phyloP scores from a whole-genome alignment of 2,797 vertebrate genomes.

The Onychomys leucogaster region DNA sequence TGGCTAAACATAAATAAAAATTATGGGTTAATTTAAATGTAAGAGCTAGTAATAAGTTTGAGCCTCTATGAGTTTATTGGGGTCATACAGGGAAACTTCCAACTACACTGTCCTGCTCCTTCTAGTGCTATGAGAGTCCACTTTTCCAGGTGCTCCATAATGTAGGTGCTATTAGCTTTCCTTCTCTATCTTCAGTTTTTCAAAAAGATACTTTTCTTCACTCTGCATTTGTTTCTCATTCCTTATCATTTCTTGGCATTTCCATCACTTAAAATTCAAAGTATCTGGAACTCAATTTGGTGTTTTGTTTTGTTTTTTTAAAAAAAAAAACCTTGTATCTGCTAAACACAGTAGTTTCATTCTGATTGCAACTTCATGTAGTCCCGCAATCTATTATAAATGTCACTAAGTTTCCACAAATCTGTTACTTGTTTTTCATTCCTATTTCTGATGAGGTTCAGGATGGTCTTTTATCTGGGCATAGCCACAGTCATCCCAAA shows the following conservation, averaged over 20 bases:
- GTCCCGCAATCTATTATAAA: conserved; percentile 39
- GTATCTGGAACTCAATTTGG: conserved; percentile 24
- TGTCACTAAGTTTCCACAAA: conserved; percentile 47
- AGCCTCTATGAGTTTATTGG: too few species aligned
- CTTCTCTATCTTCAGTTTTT: neutral
- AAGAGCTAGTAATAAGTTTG: too few species aligned
- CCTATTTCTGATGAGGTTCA: neutral
- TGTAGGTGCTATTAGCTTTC: neutral
- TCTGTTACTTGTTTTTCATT: conserved; percentile 46
- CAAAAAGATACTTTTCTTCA: neutral
- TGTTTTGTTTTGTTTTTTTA: neutral
- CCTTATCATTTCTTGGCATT: conserved; percentile 3
- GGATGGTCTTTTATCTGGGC: neutral
- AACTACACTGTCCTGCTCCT: neutral
- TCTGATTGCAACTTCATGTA: neutral
- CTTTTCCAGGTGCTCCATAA: neutral
- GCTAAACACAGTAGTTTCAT: neutral
- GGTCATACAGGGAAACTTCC: too few species aligned
- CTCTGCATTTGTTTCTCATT: conserved; percentile 18
- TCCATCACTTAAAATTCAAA: conserved; percentile 8
- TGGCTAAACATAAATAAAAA: too few species aligned
- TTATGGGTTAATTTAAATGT: too few species aligned
- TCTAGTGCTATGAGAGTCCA: neutral
- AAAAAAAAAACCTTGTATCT: neutral
- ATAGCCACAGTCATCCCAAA: neutral